Percentiles rank a stretch among this genome's conserved stretches.
Evolutionary conservation across 1,140 invertebrate genomes (phyloP).

Genomic region (Odontomachus brunneus): DNA sequence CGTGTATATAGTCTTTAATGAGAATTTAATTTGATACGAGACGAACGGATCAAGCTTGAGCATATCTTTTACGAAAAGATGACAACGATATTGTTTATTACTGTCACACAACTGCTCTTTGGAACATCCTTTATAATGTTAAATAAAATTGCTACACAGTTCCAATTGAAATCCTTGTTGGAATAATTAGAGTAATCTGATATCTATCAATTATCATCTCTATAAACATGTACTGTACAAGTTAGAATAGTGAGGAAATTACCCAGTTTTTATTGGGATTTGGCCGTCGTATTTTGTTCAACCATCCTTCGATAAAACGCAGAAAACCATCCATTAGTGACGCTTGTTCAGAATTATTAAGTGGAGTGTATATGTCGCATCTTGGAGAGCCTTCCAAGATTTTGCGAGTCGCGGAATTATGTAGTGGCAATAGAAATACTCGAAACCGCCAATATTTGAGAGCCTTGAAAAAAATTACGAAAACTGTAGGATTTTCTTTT

Average conservation of each 20-base stretch:
- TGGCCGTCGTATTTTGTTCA: conserved; percentile 95
- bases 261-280: conserved; percentile 87
- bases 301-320: conserved; percentile 93
- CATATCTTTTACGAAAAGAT: background rate
- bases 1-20: background rate
- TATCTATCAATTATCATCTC: background rate
- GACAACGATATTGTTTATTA: background rate
- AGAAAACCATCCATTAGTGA: conserved; percentile 90
- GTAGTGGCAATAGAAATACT: conserved; percentile 93
- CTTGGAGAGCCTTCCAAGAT: conserved; percentile 89
- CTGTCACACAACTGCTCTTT: conserved; percentile 19
- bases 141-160: conserved; percentile 18
- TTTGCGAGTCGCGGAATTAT: conserved; percentile 90
- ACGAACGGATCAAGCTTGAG: background rate
- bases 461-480: conserved; percentile 85
- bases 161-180: conserved; percentile 3
- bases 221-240: conserved; percentile 36
- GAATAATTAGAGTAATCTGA: conserved; percentile 20
- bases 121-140: conserved; percentile 20
- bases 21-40: background rate
- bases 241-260: conserved; percentile 66
- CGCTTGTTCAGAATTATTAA: conserved; percentile 88
- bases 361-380: conserved; percentile 92
- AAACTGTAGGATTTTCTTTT: background rate
- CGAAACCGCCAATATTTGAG: conserved; percentile 98